These are phyloP conservation scores for Malurus elegans DNA, from an alignment of 2,113 vertebrate species.

Conservation along the genomic window DNA sequence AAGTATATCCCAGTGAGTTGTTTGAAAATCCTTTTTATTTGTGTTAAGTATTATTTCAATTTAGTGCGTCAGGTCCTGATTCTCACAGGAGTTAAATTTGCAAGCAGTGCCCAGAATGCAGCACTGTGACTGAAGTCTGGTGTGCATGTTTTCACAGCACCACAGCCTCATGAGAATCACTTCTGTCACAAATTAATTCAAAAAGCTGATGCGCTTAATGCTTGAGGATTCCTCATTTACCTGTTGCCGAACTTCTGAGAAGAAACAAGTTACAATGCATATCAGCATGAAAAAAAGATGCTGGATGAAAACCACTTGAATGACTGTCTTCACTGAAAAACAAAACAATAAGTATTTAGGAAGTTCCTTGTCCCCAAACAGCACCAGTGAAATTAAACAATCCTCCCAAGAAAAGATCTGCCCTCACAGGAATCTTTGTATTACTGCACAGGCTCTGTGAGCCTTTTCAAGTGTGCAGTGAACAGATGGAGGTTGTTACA, in stretches of 20 bases:
- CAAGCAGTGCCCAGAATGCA: not conserved
- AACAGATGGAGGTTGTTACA: slow-evolving; percentile 57
- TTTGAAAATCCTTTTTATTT: slow-evolving; percentile 4
- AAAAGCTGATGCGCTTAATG: not conserved
- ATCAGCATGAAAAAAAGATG: not conserved
- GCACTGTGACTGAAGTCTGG: not conserved
- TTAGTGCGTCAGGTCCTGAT: not conserved
- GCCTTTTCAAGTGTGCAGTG: slow-evolving; percentile 34
- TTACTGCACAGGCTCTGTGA: not conserved
- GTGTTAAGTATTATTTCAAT: not conserved
- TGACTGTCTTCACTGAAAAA: not conserved
- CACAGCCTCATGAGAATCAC: not conserved
- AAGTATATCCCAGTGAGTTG: not conserved
- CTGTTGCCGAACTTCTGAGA: not conserved
- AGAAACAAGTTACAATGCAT: not conserved
- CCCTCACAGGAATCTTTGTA: slow-evolving; percentile 19
- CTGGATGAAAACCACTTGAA: not conserved
- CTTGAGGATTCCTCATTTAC: not conserved
- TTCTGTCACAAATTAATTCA: not conserved
- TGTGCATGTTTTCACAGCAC: not conserved
- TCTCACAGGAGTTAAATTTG: not conserved
- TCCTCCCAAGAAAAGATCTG: slow-evolving; percentile 27
- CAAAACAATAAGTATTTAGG: slow-evolving; percentile 43
- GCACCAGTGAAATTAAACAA: slow-evolving; percentile 58
- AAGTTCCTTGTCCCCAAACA: slow-evolving; percentile 35